These are phyloP conservation scores for Platichthys stellatus DNA, from an alignment of 2,113 vertebrate genomes.

Conservation along the genomic window DNA sequence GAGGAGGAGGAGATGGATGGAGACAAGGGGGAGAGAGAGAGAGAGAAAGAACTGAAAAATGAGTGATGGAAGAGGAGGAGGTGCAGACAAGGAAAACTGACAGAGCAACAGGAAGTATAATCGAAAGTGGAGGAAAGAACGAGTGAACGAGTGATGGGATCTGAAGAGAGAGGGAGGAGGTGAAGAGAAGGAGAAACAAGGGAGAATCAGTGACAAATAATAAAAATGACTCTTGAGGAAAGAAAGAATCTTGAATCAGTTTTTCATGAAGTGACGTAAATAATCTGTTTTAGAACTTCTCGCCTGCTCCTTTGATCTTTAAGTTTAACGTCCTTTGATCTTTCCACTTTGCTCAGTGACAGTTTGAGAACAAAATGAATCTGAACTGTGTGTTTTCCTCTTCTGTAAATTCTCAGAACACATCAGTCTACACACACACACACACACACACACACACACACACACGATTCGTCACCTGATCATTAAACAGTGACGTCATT, in stretches of 20 bases:
- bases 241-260: too few relatives aligned
- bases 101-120: not conserved
- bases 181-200: constrained; percentile 16
- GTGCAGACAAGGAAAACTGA: not conserved
- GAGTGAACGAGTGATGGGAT: not conserved
- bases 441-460: too few relatives aligned
- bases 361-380: too few relatives aligned
- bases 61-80: constrained; percentile 1
- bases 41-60: not conserved
- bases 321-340: too few relatives aligned
- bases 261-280: too few relatives aligned
- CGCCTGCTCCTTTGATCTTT: too few relatives aligned
- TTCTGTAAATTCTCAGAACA: not conserved
- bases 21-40: not conserved
- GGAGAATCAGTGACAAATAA: not conserved
- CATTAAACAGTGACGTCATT: too few relatives aligned
- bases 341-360: too few relatives aligned
- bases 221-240: not conserved
- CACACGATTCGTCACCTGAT: too few relatives aligned
- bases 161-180: not conserved
- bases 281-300: too few relatives aligned
- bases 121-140: not conserved
- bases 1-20: not conserved
- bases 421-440: not conserved
- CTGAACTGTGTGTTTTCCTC: too few relatives aligned